Conservation (phyloP, 92 coral and sea anemone genomes). For the Desmophyllum pertusum region DNA sequence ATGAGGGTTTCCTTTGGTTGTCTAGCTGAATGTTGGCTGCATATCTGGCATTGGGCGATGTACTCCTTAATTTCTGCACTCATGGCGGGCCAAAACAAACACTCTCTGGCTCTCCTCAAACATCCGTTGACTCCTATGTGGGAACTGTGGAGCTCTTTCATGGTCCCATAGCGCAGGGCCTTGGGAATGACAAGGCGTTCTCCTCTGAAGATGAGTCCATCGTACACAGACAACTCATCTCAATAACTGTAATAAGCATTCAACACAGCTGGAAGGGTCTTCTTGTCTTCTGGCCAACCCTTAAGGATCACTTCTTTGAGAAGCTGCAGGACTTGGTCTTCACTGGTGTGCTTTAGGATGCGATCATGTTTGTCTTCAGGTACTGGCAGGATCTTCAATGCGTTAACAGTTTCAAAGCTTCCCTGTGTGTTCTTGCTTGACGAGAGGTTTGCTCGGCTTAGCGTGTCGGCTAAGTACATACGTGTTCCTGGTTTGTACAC, state of each 20-base stretch:
- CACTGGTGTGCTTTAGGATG: constrained; percentile 9
- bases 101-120: constrained; percentile 56
- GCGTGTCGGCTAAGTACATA: constrained; percentile 56
- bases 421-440: constrained; percentile 45
- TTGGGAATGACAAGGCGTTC: constrained; percentile 49
- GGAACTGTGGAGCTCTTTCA: constrained; percentile 46
- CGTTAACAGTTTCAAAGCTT: constrained; percentile 53
- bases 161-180: not conserved
- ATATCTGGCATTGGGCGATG: constrained; percentile 48
- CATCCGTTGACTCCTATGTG: constrained; percentile 65
- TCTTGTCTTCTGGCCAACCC: constrained; percentile 65
- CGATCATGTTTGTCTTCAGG: constrained; percentile 50
- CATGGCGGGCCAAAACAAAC: constrained; percentile 66
- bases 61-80: constrained; percentile 37
- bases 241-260: constrained; percentile 44
- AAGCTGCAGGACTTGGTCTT: constrained; percentile 53
- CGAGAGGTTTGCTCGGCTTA: constrained; percentile 47
- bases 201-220: constrained; percentile 49
- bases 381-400: constrained; percentile 50
- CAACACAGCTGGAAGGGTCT: constrained; percentile 36
- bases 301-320: constrained; percentile 48
- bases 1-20: constrained; percentile 46
- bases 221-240: constrained; percentile 39
- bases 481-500: constrained; percentile 46
- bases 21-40: constrained; percentile 18